phyloP scores from a whole-genome alignment of 2,797 vertebrate genomes.

The Epinephelus awoara region DNA sequence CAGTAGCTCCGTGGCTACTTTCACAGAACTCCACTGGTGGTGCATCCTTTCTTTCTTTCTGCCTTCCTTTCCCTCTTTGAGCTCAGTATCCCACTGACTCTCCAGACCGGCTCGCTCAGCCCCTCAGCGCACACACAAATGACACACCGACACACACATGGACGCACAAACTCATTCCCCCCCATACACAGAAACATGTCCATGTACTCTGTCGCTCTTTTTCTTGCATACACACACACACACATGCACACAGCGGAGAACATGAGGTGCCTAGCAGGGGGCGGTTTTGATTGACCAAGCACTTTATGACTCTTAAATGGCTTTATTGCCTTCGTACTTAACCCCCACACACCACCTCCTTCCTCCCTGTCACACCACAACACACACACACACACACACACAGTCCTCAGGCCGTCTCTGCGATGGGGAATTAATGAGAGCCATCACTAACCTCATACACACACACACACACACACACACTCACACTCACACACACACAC shows the following conservation, averaged over 20 bases:
- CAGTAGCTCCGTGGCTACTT: slow-evolving; percentile 48
- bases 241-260: slow-evolving; percentile 1
- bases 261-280: slow-evolving; percentile 63
- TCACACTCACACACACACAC: slow-evolving; percentile 16
- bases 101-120: slow-evolving; percentile 42
- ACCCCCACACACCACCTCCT: slow-evolving; percentile 42
- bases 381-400: slow-evolving; percentile 29
- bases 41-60: slow-evolving; percentile 33
- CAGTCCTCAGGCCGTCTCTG: slow-evolving; percentile 42
- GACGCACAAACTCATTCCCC: slow-evolving; percentile 17
- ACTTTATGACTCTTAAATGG: slow-evolving; percentile 72
- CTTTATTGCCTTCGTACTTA: slow-evolving; percentile 62
- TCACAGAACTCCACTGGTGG: slow-evolving; percentile 44
- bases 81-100: slow-evolving; percentile 53
- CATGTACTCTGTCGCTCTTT: neutral
- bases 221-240: neutral
- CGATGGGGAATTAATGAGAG: slow-evolving; percentile 67
- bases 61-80: slow-evolving; percentile 42
- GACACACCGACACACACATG: slow-evolving; percentile 12
- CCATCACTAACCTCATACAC: slow-evolving; percentile 37
- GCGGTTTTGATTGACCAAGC: slow-evolving; percentile 69
- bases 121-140: slow-evolving; percentile 31
- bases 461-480: slow-evolving; percentile 15
- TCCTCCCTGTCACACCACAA: slow-evolving; percentile 38
- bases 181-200: slow-evolving; percentile 2